Percentiles rank a stretch among this genome's conserved stretches.
These are phyloP conservation scores for Labroides dimidiatus DNA, from an alignment of 2,797 vertebrate species.

Conservation along the genomic window DNA sequence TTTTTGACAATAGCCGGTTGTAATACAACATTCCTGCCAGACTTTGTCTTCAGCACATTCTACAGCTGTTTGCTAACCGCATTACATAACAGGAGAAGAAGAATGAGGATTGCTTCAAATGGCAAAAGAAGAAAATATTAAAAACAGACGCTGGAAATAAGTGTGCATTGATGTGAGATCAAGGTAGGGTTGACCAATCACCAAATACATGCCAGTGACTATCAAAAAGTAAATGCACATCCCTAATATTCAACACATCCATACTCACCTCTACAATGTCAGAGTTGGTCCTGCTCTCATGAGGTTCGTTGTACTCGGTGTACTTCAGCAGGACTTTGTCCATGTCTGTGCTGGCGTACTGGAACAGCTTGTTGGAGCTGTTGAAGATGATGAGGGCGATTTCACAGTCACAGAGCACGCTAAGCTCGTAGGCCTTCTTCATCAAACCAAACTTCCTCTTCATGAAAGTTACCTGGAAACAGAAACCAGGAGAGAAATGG, in stretches of 20 bases:
- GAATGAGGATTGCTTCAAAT: too few relatives aligned
- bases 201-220: too few relatives aligned
- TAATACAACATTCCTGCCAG: too few relatives aligned
- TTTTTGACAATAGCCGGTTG: background rate
- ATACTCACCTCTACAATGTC: slow-evolving; percentile 76
- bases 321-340: slow-evolving; percentile 94
- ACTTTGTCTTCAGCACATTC: too few relatives aligned
- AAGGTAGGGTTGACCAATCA: too few relatives aligned
- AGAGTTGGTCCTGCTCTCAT: slow-evolving; percentile 78
- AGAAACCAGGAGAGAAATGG: background rate
- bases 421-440: slow-evolving; percentile 95
- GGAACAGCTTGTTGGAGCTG: slow-evolving; percentile 95
- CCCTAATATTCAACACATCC: too few relatives aligned
- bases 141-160: too few relatives aligned
- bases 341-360: slow-evolving; percentile 95
- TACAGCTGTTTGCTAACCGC: too few relatives aligned
- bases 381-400: slow-evolving; percentile 96
- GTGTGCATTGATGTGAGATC: too few relatives aligned
- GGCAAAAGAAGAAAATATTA: too few relatives aligned
- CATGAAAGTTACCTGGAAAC: slow-evolving; percentile 93
- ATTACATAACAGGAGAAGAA: too few relatives aligned
- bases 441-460: slow-evolving; percentile 98
- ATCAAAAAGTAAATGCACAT: too few relatives aligned
- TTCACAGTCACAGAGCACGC: slow-evolving; percentile 94
- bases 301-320: slow-evolving; percentile 79